Evolutionary conservation across 2,113 vertebrate genomes (phyloP).

Genomic region (Nesoenas mayeri): DNA sequence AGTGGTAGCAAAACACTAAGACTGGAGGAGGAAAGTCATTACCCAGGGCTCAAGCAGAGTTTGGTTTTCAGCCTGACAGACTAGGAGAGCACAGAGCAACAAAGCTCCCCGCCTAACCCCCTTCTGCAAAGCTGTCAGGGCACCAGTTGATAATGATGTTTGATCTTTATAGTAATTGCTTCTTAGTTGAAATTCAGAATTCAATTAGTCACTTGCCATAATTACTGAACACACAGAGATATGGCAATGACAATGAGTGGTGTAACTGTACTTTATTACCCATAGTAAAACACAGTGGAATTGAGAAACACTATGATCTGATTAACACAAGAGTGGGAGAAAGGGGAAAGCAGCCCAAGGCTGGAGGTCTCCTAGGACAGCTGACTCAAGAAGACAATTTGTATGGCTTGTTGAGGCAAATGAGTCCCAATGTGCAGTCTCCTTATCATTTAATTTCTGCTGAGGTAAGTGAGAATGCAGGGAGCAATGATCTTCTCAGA

Average conservation of each 20-base stretch:
- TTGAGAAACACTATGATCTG: neutral
- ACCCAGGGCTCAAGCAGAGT: neutral
- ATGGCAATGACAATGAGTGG: neutral
- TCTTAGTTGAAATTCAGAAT: conserved; percentile 42
- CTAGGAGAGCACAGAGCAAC: neutral
- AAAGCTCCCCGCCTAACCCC: neutral
- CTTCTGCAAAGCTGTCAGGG: neutral
- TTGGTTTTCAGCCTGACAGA: neutral
- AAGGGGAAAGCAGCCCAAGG: neutral
- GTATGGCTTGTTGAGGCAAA: neutral
- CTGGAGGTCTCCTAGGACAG: neutral
- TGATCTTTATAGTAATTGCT: conserved; percentile 25
- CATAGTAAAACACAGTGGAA: neutral
- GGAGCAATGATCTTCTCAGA: neutral
- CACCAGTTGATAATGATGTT: neutral
- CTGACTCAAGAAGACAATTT: neutral
- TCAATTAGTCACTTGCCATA: conserved; percentile 52
- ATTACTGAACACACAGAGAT: neutral
- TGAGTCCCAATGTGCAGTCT: neutral
- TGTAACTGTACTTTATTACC: conserved; percentile 27
- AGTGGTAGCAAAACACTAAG: neutral
- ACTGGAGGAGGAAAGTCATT: neutral
- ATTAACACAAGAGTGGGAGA: neutral
- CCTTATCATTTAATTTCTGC: neutral
- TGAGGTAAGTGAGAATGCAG: neutral